Evolutionary conservation across 2,797 vertebrate species (phyloP), one percentile per base, ranked within the genome.

Genomic region (Macropus fuliginosus): DNA sequence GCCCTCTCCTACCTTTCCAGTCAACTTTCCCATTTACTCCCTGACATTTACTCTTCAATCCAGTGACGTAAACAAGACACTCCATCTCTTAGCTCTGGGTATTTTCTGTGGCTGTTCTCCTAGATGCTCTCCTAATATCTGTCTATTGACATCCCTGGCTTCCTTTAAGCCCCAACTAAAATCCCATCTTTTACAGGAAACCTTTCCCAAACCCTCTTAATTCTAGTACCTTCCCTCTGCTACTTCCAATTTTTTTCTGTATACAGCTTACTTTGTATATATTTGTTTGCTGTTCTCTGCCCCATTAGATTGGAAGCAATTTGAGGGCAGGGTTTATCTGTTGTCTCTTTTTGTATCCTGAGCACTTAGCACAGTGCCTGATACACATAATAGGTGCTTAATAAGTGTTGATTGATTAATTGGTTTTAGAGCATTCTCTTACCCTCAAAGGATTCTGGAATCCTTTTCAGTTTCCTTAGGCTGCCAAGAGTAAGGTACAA

Each of bases 391-490:
- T 50, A 46, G 74, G 74, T 11, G 24, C 18, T 81, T 81, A 40
- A 3, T 81, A 81, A 46, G 18, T 46, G 66, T 40, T 16, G 66
- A 40, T 46, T 46, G 66, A 81, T 40, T 46, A 91, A 59, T 56
- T 46, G 91, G 74, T 74, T 74, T 93, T 90, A 57, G 52, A 94
- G 54, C 89, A 87, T n/a, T 91, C 56, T 81, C 55, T 52, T 46
- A 90, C 27, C 90, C 74, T 92, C 46, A 74, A 54, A 89, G 52
- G 46, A 56, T 46, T 46, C 91, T 28, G 24, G 31, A 92, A 95
- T 56, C 92, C 59, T 90, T 91, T 94, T 94, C 93, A 52, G 52
- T 93, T 31, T 95, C 59, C 90, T 94, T 40, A 81, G 89, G 81
- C 18, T 56, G 52, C 28, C 74, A 54, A 59, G 5, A 40, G 62